Percentiles rank a stretch among this genome's conserved stretches.
Evolutionary conservation across 2,888 invertebrate species (phyloP).

Genomic region (Onchidella celtica): DNA sequence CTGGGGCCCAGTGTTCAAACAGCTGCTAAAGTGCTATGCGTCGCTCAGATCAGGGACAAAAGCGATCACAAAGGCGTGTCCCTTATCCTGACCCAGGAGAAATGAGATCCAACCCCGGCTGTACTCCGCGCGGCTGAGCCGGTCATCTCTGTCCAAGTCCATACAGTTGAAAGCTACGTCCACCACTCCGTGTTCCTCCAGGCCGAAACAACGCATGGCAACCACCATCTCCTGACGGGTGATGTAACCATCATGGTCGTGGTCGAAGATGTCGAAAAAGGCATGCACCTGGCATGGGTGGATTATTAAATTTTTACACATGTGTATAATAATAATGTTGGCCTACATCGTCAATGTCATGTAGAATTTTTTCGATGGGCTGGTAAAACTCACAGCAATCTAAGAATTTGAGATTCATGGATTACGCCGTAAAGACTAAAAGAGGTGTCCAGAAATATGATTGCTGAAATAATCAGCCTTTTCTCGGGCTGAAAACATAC

Average conservation of each 20-base stretch:
- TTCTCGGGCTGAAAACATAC: no score
- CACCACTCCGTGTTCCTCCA: constrained; percentile 57
- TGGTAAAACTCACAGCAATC: background rate
- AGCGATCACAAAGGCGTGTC: constrained; percentile 54
- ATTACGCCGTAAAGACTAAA: no score
- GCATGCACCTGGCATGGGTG: constrained; percentile 12
- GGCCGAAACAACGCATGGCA: constrained; percentile 66
- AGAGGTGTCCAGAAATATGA: no score
- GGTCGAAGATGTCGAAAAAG: constrained; percentile 61
- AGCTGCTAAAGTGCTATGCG: no score
- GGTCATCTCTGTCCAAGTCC: constrained; percentile 64
- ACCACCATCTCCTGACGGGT: constrained; percentile 59
- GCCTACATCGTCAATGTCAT: no score
- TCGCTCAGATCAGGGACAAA: constrained; percentile 54
- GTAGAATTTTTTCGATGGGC: background rate
- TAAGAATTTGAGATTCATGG: no score
- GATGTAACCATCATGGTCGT: constrained; percentile 61
- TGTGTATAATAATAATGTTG: background rate
- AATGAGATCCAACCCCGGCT: constrained; percentile 69
- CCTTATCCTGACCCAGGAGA: constrained; percentile 63
- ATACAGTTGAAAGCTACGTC: constrained; percentile 65
- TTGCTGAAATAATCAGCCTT: no score
- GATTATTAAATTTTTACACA: background rate
- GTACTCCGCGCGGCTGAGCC: constrained; percentile 67
- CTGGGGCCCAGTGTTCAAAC: no score